A percentile compares a stretch with the other conserved stretches of the same genome.
Evolutionary conservation across 1,140 invertebrate species (phyloP).

Genomic region (Drosophila pruinosa): DNA sequence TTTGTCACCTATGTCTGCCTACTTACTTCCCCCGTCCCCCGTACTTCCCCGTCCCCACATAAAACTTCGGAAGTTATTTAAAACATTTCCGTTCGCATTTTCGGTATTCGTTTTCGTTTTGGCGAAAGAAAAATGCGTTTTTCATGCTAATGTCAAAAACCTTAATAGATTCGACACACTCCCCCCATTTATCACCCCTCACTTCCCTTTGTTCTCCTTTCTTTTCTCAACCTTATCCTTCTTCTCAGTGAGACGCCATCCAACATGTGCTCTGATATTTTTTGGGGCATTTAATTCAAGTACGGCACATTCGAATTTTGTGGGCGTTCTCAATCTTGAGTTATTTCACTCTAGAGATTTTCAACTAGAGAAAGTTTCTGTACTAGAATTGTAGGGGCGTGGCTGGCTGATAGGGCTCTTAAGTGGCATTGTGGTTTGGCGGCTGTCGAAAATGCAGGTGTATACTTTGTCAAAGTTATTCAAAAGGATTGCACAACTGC

Average conservation of each 20-base stretch:
- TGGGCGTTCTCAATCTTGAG: slow-evolving; percentile 47
- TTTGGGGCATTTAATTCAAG: slow-evolving; percentile 59
- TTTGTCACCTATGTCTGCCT: slow-evolving; percentile 60
- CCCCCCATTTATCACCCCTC: not conserved
- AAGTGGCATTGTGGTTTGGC: slow-evolving; percentile 28
- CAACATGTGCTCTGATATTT: slow-evolving; percentile 66
- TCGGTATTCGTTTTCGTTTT: slow-evolving; percentile 50
- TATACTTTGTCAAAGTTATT: slow-evolving; percentile 33
- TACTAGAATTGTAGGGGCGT: slow-evolving; percentile 44
- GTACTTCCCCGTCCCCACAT: not conserved
- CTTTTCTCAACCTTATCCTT: not conserved
- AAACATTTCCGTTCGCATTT: slow-evolving; percentile 56
- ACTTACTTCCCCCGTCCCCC: not conserved
- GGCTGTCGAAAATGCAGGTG: slow-evolving; percentile 16
- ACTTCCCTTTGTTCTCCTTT: not conserved
- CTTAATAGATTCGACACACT: slow-evolving; percentile 55
- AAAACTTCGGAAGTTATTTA: slow-evolving; percentile 66
- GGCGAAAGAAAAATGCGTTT: slow-evolving; percentile 68
- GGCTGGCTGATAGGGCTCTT: slow-evolving; percentile 27
- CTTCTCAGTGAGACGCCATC: not conserved
- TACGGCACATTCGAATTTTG: slow-evolving; percentile 54
- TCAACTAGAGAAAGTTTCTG: slow-evolving; percentile 38
- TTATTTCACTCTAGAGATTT: slow-evolving; percentile 66
- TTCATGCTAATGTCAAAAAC: slow-evolving; percentile 75
- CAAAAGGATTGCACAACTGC: slow-evolving; percentile 2